A percentile compares a stretch with the other conserved stretches of the same genome.
Conservation (phyloP, 2,888 invertebrate genomes). For the Glyphotaelius pellucidus region DNA sequence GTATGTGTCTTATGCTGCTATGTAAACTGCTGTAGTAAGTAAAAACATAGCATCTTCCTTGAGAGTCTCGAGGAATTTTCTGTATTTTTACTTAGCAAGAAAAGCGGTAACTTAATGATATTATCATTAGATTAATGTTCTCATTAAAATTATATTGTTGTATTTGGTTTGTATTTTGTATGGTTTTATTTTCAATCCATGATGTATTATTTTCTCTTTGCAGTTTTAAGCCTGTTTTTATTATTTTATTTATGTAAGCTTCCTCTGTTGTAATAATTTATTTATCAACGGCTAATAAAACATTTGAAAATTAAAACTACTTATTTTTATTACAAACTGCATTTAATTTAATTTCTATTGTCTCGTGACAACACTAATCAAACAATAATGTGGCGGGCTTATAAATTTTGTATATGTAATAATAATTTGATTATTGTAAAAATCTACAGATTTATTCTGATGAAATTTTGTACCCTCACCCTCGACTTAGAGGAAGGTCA, state of each 20-base stretch:
- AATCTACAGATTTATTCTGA: no score
- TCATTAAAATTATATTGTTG: not conserved
- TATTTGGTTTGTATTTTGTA: not conserved
- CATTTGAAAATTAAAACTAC: not conserved
- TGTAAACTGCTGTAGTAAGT: no score
- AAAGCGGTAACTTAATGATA: not conserved
- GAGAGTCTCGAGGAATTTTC: no score
- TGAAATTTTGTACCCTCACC: no score
- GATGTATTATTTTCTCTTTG: not conserved
- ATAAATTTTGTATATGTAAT: no score
- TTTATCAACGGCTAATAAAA: not conserved
- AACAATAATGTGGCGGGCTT: no score
- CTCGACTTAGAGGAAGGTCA: no score
- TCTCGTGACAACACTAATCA: no score
- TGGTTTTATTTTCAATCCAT: not conserved
- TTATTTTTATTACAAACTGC: not conserved
- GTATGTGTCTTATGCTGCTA: not conserved
- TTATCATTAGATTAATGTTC: not conserved
- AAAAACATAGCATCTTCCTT: no score
- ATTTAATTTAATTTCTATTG: not conserved
- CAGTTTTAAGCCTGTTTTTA: not conserved
- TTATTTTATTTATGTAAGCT: not conserved
- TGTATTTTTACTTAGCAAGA: not conserved
- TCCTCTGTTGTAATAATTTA: not conserved
- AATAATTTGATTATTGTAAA: no score